phyloP scores from a whole-genome alignment of 2,113 vertebrate genomes.

The Mustelus asterias region DNA sequence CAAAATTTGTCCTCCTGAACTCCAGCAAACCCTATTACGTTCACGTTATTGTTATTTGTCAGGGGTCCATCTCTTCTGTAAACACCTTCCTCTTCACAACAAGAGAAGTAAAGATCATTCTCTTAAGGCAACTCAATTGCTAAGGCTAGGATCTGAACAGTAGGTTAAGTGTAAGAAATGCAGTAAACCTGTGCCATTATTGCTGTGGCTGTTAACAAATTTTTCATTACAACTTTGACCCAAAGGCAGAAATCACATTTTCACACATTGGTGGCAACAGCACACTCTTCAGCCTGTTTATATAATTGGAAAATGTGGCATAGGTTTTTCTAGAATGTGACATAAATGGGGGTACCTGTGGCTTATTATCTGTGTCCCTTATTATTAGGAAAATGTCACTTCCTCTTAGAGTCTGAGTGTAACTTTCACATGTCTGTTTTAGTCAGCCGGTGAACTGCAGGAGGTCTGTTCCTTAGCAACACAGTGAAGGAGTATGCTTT shows the following conservation, averaged over 20 bases:
- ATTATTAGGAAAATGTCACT: background rate
- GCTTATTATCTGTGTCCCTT: background rate
- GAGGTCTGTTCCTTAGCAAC: constrained; percentile 49
- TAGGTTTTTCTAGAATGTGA: background rate
- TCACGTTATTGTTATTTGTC: background rate
- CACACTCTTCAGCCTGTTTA: background rate
- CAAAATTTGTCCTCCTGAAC: background rate
- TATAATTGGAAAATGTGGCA: background rate
- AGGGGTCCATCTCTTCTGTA: too few relatives aligned
- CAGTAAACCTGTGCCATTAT: background rate
- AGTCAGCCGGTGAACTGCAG: constrained; percentile 41
- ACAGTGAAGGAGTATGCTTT: constrained; percentile 39
- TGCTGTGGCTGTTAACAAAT: background rate
- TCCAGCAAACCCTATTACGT: background rate
- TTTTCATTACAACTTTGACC: background rate
- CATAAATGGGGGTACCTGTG: background rate
- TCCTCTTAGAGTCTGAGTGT: background rate
- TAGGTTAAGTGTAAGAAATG: background rate
- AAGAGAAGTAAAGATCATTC: background rate
- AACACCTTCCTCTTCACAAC: background rate
- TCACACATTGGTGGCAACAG: background rate
- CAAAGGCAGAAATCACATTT: background rate
- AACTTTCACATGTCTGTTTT: background rate
- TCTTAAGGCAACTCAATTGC: background rate
- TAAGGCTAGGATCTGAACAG: background rate